Evolutionary conservation across 2,113 vertebrate genomes (phyloP).

Genomic region (Microcebus murinus): DNA sequence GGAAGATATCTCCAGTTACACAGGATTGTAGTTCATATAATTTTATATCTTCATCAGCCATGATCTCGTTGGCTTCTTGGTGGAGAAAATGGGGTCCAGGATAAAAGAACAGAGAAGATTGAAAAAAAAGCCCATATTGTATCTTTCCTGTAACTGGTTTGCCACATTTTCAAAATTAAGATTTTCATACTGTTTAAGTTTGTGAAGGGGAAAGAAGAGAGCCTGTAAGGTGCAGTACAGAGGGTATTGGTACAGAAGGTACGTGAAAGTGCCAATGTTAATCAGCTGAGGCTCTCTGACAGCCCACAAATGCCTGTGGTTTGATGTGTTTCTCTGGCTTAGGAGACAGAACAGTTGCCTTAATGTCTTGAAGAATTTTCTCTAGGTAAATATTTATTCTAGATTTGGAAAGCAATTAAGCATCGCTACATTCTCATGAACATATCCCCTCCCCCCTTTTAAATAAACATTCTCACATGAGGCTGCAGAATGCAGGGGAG

Average conservation of each 20-base stretch:
- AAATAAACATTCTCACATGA: neutral
- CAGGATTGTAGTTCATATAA: neutral
- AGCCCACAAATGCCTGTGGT: neutral
- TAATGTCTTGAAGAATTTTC: constrained; percentile 62
- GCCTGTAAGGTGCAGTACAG: neutral
- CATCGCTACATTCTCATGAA: constrained; percentile 61
- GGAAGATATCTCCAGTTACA: neutral
- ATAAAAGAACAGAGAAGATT: neutral
- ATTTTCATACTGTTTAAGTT: neutral
- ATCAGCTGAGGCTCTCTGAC: neutral
- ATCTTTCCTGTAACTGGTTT: neutral
- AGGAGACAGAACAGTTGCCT: neutral
- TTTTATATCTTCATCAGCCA: neutral
- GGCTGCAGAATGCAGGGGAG: neutral
- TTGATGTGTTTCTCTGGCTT: neutral
- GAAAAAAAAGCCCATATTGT: too few relatives aligned
- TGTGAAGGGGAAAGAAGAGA: neutral
- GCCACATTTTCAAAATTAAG: neutral
- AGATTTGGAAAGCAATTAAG: constrained; percentile 67
- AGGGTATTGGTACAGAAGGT: neutral
- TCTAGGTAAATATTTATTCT: constrained; percentile 50
- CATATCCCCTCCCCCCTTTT: neutral
- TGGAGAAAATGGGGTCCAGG: neutral
- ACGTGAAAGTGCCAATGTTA: neutral
- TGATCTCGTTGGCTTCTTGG: neutral